Percentiles rank a stretch among this genome's conserved stretches.
These are phyloP conservation scores for Odontophorus gujanensis DNA, from an alignment of 2,113 vertebrate species.

Conservation along the genomic window DNA sequence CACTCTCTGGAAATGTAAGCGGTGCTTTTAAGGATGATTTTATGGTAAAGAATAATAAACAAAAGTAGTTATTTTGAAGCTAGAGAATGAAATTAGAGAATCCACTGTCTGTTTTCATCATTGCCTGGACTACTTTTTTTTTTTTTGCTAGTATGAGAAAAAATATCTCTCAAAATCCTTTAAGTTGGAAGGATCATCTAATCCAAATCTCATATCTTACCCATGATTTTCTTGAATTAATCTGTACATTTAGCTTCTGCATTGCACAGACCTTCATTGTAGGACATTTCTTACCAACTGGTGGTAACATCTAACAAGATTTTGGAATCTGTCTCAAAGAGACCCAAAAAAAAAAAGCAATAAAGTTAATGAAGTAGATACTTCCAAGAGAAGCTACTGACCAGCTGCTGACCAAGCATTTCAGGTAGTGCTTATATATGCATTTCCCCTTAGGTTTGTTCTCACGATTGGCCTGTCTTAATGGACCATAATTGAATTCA, in stretches of 20 bases:
- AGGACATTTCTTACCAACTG: not conserved
- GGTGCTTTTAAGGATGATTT: not conserved
- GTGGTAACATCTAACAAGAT: not conserved
- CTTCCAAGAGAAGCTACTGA: not conserved
- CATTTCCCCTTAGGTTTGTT: not conserved
- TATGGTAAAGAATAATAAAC: not conserved
- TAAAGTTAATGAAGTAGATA: not conserved
- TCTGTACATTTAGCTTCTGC: not conserved
- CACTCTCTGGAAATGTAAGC: not conserved
- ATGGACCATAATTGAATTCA: not conserved
- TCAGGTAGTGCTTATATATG: not conserved
- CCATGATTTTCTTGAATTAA: not conserved
- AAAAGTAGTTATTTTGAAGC: not conserved
- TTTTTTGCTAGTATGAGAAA: not conserved
- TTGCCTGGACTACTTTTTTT: not conserved
- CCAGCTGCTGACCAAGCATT: not conserved
- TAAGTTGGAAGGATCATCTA: not conserved
- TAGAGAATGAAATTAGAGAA: not conserved
- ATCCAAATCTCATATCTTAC: not conserved
- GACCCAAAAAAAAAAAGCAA: not conserved
- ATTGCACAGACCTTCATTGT: not conserved
- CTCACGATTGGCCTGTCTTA: not conserved
- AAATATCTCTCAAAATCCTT: not conserved
- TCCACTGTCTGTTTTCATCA: not conserved
- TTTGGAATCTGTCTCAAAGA: not conserved